A percentile compares a stretch with the other conserved stretches of the same genome.
phyloP scores from a whole-genome alignment of 2,888 invertebrate species.

The Heteromurus nitidus region DNA sequence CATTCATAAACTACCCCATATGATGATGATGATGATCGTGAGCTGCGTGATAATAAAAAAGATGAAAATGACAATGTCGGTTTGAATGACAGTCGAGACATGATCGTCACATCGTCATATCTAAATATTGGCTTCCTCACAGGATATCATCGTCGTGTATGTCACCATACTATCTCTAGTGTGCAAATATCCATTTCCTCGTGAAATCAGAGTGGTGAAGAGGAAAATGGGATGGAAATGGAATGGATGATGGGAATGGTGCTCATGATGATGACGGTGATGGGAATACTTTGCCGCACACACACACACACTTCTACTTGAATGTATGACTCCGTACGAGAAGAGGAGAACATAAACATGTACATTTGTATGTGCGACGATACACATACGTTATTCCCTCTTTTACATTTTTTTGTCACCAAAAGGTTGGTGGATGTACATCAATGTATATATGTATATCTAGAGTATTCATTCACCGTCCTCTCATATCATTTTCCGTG shows the following conservation, averaged over 20 bases:
- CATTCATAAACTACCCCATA: too few species aligned
- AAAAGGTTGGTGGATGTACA: not conserved
- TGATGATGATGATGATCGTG: too few species aligned
- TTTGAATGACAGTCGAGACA: not conserved
- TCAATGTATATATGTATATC: too few species aligned
- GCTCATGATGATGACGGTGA: constrained; percentile 45
- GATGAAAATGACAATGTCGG: too few species aligned
- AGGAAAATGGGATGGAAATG: constrained; percentile 43
- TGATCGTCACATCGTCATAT: not conserved
- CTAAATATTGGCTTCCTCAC: not conserved
- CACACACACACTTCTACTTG: too few species aligned
- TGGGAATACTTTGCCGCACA: too few species aligned
- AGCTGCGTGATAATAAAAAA: too few species aligned
- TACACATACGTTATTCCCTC: constrained; percentile 9
- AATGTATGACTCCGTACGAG: not conserved
- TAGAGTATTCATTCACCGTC: too few species aligned
- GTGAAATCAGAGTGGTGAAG: constrained; percentile 51
- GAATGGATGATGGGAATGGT: constrained; percentile 47
- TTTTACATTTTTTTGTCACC: constrained; percentile 23
- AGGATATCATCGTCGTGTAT: not conserved
- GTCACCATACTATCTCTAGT: not conserved
- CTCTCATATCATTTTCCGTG: too few species aligned
- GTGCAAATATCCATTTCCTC: constrained; percentile 37
- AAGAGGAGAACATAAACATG: not conserved
- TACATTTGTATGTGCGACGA: constrained; percentile 26